A percentile compares a stretch with the other conserved stretches of the same genome.
These are phyloP conservation scores for Vanessa atalanta DNA, from an alignment of 1,140 invertebrate species.

Conservation along the genomic window DNA sequence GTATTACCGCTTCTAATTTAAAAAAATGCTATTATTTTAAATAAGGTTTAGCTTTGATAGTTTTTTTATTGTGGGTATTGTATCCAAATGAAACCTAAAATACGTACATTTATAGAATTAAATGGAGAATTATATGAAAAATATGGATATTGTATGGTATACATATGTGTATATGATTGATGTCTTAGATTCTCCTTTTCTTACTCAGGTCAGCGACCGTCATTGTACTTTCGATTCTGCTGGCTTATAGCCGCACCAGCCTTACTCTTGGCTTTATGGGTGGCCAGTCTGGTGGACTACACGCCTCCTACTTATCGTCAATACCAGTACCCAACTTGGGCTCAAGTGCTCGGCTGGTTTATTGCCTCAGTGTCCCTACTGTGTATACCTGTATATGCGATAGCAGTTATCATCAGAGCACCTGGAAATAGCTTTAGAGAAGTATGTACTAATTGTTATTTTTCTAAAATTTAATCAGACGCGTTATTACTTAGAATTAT, in stretches of 20 bases:
- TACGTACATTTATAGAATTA: no score
- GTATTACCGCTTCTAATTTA: not conserved
- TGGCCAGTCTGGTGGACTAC: constrained; percentile 93
- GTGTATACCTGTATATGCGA: constrained; percentile 92
- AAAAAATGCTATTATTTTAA: no score
- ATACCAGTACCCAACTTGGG: constrained; percentile 92
- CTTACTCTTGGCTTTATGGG: constrained; percentile 91
- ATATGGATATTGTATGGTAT: no score
- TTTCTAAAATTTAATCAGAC: not conserved
- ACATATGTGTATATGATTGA: not conserved
- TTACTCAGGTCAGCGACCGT: constrained; percentile 82
- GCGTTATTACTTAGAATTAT: no score
- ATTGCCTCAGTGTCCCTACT: constrained; percentile 90
- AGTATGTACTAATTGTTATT: constrained; percentile 77
- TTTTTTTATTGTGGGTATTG: not conserved
- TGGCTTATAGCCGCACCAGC: constrained; percentile 91
- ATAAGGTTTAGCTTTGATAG: not conserved
- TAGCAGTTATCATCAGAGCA: constrained; percentile 86
- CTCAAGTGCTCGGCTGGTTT: constrained; percentile 92
- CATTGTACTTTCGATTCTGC: constrained; percentile 90
- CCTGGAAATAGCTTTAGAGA: constrained; percentile 86
- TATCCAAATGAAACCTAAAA: not conserved
- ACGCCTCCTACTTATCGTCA: constrained; percentile 89
- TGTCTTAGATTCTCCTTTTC: constrained; percentile 17
- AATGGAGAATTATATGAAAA: no score